Evolutionary conservation across 2,113 vertebrate genomes (phyloP).

Genomic region (Tyrannus savana): DNA sequence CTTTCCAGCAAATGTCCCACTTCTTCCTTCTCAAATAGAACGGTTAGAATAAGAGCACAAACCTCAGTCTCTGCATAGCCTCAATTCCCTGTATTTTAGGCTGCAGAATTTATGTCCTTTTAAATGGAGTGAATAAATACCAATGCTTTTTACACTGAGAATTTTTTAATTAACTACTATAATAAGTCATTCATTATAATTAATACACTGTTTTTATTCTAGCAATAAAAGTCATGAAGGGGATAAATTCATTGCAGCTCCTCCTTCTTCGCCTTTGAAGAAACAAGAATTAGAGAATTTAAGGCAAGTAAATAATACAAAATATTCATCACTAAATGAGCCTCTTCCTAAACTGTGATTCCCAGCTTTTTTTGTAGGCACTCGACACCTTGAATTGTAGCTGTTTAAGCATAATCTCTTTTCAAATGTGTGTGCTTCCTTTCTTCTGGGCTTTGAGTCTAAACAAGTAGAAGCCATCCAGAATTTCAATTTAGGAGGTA

Average conservation of each 20-base stretch:
- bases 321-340: background rate
- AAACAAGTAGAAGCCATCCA: background rate
- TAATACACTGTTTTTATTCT: conserved; percentile 67
- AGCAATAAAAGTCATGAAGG: conserved; percentile 94
- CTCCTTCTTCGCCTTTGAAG: conserved; percentile 93
- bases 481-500: background rate
- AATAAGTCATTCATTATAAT: background rate
- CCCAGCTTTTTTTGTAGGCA: background rate
- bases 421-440: background rate
- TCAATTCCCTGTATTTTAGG: background rate
- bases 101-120: background rate
- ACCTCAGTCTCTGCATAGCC: background rate
- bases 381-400: background rate
- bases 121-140: background rate
- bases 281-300: conserved; percentile 97
- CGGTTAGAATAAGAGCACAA: background rate
- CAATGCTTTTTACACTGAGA: background rate
- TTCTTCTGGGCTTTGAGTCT: background rate
- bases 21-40: background rate
- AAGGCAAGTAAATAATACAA: conserved; percentile 79
- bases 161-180: background rate
- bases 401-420: background rate
- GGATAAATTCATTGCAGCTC: conserved; percentile 93
- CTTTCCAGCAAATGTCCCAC: background rate
- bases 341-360: background rate